Evolutionary conservation across 2,797 vertebrate species (phyloP).

Genomic region (Hozukius guyotensis): DNA sequence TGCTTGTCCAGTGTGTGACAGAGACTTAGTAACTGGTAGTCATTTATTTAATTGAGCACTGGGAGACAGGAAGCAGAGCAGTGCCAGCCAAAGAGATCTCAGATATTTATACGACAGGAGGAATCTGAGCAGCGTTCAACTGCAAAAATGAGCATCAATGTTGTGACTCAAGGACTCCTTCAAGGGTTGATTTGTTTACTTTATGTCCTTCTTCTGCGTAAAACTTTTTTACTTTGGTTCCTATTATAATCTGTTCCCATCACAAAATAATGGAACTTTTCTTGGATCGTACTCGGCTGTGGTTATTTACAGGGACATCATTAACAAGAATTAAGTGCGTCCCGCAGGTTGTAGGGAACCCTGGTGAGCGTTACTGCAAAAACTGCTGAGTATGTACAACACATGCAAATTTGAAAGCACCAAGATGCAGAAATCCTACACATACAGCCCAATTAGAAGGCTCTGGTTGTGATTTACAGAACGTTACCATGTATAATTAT

Average conservation of each 20-base stretch:
- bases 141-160: not conserved
- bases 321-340: not conserved
- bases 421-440: not conserved
- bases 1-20: slow-evolving; percentile 6
- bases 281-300: not conserved
- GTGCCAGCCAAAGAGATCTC: not conserved
- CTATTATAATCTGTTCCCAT: not conserved
- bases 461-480: not conserved
- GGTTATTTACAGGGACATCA: not conserved
- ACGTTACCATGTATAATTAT: not conserved
- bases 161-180: not conserved
- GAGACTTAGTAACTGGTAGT: not conserved
- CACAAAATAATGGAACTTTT: not conserved
- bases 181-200: not conserved
- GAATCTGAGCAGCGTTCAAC: not conserved
- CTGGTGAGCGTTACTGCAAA: not conserved
- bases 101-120: not conserved
- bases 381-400: not conserved
- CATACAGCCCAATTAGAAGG: not conserved
- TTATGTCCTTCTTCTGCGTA: not conserved
- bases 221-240: not conserved
- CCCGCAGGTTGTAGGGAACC: not conserved
- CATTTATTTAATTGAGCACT: slow-evolving; percentile 1
- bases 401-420: not conserved
- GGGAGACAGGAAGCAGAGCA: not conserved